Evolutionary conservation across 2,797 vertebrate species (phyloP).

Genomic region (Gastrophryne carolinensis): DNA sequence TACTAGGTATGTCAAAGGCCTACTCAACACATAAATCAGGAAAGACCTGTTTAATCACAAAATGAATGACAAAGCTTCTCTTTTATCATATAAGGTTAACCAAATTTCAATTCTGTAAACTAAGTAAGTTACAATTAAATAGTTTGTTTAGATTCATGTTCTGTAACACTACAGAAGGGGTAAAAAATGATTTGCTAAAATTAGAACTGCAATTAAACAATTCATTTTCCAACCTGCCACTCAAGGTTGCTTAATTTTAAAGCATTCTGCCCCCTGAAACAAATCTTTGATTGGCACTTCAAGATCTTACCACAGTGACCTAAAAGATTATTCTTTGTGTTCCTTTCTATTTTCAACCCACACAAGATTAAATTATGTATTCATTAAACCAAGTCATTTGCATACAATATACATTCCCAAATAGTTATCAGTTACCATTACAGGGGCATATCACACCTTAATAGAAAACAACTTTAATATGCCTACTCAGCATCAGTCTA

Average conservation of each 20-base stretch:
- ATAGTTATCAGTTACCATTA: conserved; percentile 53
- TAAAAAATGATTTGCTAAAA: neutral
- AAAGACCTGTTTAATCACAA: too few relatives aligned
- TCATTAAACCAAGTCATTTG: conserved; percentile 39
- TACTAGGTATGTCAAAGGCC: too few relatives aligned
- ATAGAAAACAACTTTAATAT: conserved; percentile 13
- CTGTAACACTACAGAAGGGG: neutral
- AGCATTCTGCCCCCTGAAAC: conserved; percentile 7
- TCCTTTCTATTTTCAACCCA: conserved; percentile 29
- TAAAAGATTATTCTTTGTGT: conserved; percentile 35
- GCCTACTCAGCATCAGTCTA: neutral
- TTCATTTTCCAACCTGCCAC: conserved; percentile 14
- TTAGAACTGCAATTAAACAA: conserved; percentile 22
- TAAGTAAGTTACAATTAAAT: too few relatives aligned
- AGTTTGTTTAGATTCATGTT: too few relatives aligned
- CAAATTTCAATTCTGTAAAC: too few relatives aligned
- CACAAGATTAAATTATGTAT: conserved; percentile 37
- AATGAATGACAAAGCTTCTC: too few relatives aligned
- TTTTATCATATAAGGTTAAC: too few relatives aligned
- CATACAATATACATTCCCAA: conserved; percentile 28
- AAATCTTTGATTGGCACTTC: conserved; percentile 21
- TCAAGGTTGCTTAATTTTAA: conserved; percentile 23
- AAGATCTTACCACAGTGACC: conserved; percentile 15
- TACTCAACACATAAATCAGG: too few relatives aligned
- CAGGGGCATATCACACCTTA: conserved; percentile 30